Evolutionary conservation across 2,113 vertebrate genomes (phyloP), one percentile per base, ranked within the genome.

Genomic region (Solenodon paradoxus): DNA sequence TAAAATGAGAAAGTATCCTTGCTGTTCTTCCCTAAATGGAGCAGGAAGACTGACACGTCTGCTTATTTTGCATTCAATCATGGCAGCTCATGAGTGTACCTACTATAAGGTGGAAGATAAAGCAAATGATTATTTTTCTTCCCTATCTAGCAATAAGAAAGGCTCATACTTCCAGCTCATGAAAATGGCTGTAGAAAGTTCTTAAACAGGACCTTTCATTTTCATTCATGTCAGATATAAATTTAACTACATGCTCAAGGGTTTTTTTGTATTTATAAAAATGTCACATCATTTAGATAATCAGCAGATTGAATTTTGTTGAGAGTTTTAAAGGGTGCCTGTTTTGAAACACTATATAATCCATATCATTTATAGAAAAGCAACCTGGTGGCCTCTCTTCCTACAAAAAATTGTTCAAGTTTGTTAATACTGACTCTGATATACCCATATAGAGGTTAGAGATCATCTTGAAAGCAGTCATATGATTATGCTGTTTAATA

Each of bases 21-120:
- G 94, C 87, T 51, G 53, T 51, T 92, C 72, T 80, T 89, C 35
- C 94, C 93, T 13, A 26, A 97, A 91, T 97, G 97, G 95, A 98
- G 96, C 80, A 84, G 95, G 94, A 96, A 98, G 96, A 96, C 95
- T 98, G 85, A 92, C 81, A 96, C 79, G 88, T 98, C 90, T 97
- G 94, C 92, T 97, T 96, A 98, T 97, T 97, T 97, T 97, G 92
- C 96, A 95, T 97, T 98, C 96, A 98, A 95, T 97, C 96, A 98
- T 87, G 95, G 92, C 74, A 97, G 92, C 94, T 96, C 91, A 95
- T 96, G 88, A 97, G 94, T 97, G 11, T 4, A n/a, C 96, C 78
- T 88, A 95, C 71, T 94, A 97, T 97, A 97, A 97, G 93, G 92
- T 95, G 84, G 90, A 96, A 94, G 97, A 96, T 94, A 97, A 97